Evolutionary conservation across 2,888 invertebrate species (phyloP).

Genomic region (Mesorhabditis spiculigera): DNA sequence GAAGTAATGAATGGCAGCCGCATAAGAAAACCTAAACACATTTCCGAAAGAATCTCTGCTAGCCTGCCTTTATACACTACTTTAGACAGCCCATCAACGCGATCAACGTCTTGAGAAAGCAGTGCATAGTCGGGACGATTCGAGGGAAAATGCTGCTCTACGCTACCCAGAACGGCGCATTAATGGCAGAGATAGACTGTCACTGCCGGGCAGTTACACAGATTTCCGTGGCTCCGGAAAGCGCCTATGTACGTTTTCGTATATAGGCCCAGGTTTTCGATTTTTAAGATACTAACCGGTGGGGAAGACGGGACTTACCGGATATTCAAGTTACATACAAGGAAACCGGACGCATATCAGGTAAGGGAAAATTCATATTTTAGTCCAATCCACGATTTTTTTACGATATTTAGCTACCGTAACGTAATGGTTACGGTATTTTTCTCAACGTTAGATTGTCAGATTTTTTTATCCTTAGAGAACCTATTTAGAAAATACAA

Average conservation of each 20-base stretch:
- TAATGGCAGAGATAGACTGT: constrained; percentile 42
- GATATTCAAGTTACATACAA: constrained; percentile 54
- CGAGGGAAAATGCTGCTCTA: constrained; percentile 36
- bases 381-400: background rate
- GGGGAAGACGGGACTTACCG: constrained; percentile 46
- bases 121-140: constrained; percentile 44
- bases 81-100: constrained; percentile 35
- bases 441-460: too few species aligned
- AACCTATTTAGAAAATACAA: too few species aligned
- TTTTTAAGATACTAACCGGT: constrained; percentile 37
- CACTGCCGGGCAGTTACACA: constrained; percentile 45
- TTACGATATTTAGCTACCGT: too few species aligned
- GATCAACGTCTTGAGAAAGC: constrained; percentile 51
- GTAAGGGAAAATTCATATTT: constrained; percentile 17
- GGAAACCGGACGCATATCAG: constrained; percentile 54
- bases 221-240: constrained; percentile 56
- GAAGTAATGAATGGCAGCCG: too few species aligned
- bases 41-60: too few species aligned
- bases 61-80: too few species aligned
- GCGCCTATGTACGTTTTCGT: constrained; percentile 48
- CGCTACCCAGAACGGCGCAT: constrained; percentile 28
- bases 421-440: too few species aligned
- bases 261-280: too few species aligned
- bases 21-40: too few species aligned
- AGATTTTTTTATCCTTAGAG: too few species aligned